Evolutionary conservation across 2,888 invertebrate genomes (phyloP).

Genomic region (Cephus rjabovi): DNA sequence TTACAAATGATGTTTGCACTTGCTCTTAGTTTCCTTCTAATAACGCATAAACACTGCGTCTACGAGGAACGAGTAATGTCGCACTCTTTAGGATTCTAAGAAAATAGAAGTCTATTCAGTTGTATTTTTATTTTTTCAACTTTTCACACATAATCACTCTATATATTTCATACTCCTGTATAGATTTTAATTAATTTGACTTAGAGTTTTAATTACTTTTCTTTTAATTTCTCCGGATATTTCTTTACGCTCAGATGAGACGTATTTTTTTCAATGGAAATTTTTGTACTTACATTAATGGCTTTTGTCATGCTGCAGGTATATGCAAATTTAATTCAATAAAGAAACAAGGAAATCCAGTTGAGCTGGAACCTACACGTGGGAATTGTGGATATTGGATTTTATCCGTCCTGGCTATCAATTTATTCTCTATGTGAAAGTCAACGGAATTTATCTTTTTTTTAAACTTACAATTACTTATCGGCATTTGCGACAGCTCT

Average conservation of each 20-base stretch:
- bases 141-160: neutral
- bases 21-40: conserved; percentile 18
- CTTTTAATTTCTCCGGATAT: neutral
- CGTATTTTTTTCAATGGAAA: neutral
- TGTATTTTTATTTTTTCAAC: conserved; percentile 7
- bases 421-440: neutral
- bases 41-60: neutral
- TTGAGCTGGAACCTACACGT: neutral
- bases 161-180: neutral
- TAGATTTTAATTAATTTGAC: neutral
- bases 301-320: neutral
- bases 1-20: conserved; percentile 31
- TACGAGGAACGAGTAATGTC: conserved; percentile 9
- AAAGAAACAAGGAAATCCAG: neutral
- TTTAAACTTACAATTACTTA: neutral
- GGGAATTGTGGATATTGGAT: neutral
- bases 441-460: neutral
- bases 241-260: neutral
- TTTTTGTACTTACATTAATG: neutral
- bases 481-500: neutral
- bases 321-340: neutral
- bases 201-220: neutral
- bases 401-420: neutral
- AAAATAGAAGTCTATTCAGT: neutral
- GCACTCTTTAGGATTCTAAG: conserved; percentile 5